Evolutionary conservation across 2,113 vertebrate species (phyloP).

Genomic region (Malaclemys terrapin): DNA sequence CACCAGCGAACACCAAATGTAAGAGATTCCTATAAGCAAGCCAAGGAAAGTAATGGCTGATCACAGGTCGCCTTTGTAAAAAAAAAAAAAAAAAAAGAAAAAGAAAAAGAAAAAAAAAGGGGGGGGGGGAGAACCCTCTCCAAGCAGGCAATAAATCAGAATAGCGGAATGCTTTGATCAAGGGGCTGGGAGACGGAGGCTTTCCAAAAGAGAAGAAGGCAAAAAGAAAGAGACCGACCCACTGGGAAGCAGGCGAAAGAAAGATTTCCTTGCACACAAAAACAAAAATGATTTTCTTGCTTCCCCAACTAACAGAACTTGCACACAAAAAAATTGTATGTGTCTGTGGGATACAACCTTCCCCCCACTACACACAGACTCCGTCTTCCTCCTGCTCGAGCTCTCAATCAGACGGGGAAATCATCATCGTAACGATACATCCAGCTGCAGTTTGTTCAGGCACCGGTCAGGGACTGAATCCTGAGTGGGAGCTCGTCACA

Average conservation of each 20-base stretch:
- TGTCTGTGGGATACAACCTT: neutral
- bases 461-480: conserved; percentile 46
- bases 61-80: conserved; percentile 78
- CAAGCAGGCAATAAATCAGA: conserved; percentile 82
- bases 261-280: conserved; percentile 64
- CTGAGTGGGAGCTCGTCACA: neutral
- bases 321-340: neutral
- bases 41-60: conserved; percentile 85
- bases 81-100: neutral
- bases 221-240: conserved; percentile 62
- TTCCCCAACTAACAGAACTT: conserved; percentile 75
- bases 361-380: neutral
- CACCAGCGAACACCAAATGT: conserved; percentile 72
- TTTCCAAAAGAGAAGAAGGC: conserved; percentile 48
- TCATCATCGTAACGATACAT: conserved; percentile 59
- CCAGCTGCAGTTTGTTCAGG: conserved; percentile 64
- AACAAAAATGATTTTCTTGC: conserved; percentile 47
- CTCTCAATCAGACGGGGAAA: neutral
- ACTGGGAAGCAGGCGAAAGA: conserved; percentile 57
- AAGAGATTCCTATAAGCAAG: conserved; percentile 78
- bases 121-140: conserved; percentile 9
- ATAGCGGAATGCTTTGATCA: conserved; percentile 85
- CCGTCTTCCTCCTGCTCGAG: neutral
- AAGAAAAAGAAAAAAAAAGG: neutral
- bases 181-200: conserved; percentile 75